Conservation (phyloP, 2,797 vertebrate species). For the Avahi laniger region DNA sequence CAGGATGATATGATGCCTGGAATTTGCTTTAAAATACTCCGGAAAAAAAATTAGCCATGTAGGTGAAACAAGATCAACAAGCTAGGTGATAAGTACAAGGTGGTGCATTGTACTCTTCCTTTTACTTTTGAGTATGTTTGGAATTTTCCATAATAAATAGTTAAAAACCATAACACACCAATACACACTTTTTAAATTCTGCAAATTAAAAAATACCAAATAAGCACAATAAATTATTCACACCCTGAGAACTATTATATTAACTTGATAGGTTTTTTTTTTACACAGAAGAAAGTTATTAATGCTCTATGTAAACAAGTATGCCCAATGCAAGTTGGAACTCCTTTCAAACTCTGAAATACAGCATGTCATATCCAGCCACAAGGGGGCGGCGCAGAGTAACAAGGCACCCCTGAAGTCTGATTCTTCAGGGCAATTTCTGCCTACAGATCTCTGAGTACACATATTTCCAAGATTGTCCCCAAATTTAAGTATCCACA, state of each 20-base stretch:
- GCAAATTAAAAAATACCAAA: constrained; percentile 41
- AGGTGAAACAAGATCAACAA: constrained; percentile 2
- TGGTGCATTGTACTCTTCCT: neutral
- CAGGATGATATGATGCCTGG: neutral
- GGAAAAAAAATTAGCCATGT: neutral
- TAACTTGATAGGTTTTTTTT: constrained; percentile 14
- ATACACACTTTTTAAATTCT: neutral
- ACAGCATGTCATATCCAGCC: neutral
- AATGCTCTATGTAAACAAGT: neutral
- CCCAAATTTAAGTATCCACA: constrained; percentile 41
- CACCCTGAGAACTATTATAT: neutral
- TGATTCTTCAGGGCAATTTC: neutral
- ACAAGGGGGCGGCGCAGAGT: constrained; percentile 53
- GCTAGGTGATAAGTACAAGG: neutral
- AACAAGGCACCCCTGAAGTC: constrained; percentile 28
- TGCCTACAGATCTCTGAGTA: neutral
- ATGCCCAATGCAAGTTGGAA: neutral
- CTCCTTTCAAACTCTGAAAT: neutral
- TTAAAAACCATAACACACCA: neutral
- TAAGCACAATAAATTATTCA: neutral
- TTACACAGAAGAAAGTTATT: neutral
- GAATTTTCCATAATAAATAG: constrained; percentile 63
- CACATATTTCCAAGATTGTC: neutral
- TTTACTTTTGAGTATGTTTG: constrained; percentile 12
- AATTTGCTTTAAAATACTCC: constrained; percentile 20